These are phyloP conservation scores for Montipora capitata DNA, from an alignment of 92 coral and sea anemone genomes.

Conservation along the genomic window DNA sequence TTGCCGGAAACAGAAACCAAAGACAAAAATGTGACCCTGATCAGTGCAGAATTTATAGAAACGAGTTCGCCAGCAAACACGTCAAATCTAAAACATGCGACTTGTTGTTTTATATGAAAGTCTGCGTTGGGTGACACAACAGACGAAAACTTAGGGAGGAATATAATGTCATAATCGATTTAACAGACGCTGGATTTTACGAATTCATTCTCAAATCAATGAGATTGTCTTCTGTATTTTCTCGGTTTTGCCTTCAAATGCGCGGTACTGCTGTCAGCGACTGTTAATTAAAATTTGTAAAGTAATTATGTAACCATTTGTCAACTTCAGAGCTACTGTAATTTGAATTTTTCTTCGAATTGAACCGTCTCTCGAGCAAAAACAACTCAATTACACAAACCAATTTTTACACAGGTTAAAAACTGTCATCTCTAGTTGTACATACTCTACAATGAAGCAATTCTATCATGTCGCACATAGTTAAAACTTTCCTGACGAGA, in stretches of 20 bases:
- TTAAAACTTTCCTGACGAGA: neutral
- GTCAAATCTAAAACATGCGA: no score
- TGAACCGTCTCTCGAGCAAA: constrained; percentile 3
- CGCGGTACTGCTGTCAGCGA: neutral
- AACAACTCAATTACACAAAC: constrained; percentile 9
- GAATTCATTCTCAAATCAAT: neutral
- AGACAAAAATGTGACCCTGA: no score
- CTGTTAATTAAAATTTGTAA: neutral
- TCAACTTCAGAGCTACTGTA: neutral
- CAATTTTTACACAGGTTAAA: neutral
- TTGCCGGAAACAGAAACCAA: no score
- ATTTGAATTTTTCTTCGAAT: neutral
- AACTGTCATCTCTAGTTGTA: constrained; percentile 8
- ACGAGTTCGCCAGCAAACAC: no score
- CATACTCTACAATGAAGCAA: constrained; percentile 10
- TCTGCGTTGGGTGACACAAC: constrained; percentile 1
- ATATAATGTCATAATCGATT: neutral
- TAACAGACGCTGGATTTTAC: neutral
- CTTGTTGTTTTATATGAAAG: neutral
- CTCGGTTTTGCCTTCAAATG: constrained; percentile 6
- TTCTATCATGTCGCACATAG: neutral
- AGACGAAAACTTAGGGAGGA: neutral
- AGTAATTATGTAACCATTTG: neutral
- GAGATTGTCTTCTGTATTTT: neutral
- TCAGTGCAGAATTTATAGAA: no score